A percentile compares a stretch with the other conserved stretches of the same genome.
These are phyloP conservation scores for Mastomys natalensis DNA, from an alignment of 2,113 vertebrate genomes.

Conservation along the genomic window DNA sequence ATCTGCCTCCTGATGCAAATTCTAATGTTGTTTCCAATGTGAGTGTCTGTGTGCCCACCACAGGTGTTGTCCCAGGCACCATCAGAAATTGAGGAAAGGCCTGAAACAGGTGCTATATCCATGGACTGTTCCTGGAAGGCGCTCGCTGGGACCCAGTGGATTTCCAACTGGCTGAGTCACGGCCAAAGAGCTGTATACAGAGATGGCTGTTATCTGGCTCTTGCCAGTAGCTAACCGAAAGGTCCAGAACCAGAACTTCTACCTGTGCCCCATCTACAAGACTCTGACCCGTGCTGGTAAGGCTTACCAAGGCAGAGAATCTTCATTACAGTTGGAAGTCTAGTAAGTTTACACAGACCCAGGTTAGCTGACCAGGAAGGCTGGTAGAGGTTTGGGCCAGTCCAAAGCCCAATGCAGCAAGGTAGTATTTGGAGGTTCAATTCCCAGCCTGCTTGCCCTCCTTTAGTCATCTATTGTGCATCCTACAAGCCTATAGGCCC, in stretches of 20 bases:
- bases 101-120: constrained; percentile 90
- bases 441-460: not conserved
- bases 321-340: not conserved
- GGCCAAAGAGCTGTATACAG: constrained; percentile 93
- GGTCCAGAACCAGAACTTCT: constrained; percentile 84
- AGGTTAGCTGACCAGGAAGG: not conserved
- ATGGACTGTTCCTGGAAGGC: constrained; percentile 94
- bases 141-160: constrained; percentile 89
- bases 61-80: constrained; percentile 88
- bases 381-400: not conserved
- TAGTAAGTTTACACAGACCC: not conserved
- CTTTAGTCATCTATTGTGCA: not conserved
- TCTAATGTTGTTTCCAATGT: not conserved
- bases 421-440: not conserved
- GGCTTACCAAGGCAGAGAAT: constrained; percentile 6
- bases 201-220: constrained; percentile 94
- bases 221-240: constrained; percentile 88
- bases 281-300: constrained; percentile 94
- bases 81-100: constrained; percentile 85
- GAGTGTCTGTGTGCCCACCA: not conserved
- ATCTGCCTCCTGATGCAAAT: constrained; percentile 13
- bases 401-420: not conserved
- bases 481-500: not conserved
- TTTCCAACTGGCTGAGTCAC: constrained; percentile 87
- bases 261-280: constrained; percentile 96